Base-by-base conservation (phyloP, 2,888 invertebrate genomes). In the Xylophagus ater region DNA sequence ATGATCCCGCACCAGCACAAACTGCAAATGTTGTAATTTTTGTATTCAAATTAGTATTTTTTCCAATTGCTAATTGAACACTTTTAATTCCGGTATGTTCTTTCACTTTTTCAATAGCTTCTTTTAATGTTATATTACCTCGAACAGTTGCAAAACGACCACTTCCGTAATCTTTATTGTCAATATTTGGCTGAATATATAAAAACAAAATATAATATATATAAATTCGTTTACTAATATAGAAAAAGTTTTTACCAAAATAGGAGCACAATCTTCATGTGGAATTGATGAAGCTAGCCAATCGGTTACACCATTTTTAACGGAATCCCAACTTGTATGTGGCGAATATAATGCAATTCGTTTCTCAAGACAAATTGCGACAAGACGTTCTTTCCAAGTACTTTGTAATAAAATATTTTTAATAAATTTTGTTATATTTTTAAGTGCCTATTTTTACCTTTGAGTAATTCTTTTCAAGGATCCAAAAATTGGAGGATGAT, bases 401-500 rank as follows among this genome's bases (percentile, higher is more conserved):
- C 77, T n/a, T n/a, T n/a, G n/a, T n/a, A n/a, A n/a, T n/a, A n/a
- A n/a, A n/a, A n/a, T n/a, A n/a, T n/a, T n/a, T n/a, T n/a, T n/a
- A n/a, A n/a, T n/a, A n/a, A n/a, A n/a, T n/a, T n/a, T n/a, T n/a
- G n/a, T n/a, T n/a, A n/a, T n/a, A n/a, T n/a, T n/a, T n/a, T n/a
- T n/a, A n/a, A n/a, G n/a, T n/a, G n/a, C n/a, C n/a, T n/a, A n/a
- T n/a, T n/a, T 52, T 58, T 64, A 85, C 82, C 74, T 81, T 74
- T 87, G 70, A 2, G 80, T 76, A 25, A 96, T 68, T 24, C 79
- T 72, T 57, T 89, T 93, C 37, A 96, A 52, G 5, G 88, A 78
- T 10, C 72, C 68, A 64, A 96, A 96, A 58, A 96, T 85, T 13
- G 90, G 90, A n/a, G 96, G 96, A 69, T 96, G 96, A 62, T 96